Evolutionary conservation across 2,888 invertebrate species (phyloP), one percentile per base, ranked within the genome.

Genomic region (Deilephila porcellus): DNA sequence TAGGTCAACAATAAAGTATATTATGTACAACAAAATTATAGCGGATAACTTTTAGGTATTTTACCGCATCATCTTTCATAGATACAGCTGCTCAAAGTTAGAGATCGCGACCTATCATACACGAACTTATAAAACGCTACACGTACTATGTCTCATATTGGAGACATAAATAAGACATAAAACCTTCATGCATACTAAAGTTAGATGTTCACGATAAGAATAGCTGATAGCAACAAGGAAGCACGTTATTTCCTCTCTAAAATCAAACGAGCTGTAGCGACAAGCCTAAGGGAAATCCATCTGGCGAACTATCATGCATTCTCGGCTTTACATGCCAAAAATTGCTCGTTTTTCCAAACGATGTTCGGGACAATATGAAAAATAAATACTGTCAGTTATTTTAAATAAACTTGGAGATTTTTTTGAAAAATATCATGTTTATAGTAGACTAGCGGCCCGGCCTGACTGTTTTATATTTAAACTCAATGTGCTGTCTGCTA

Each of bases 221-320:
- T 25, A 67, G 67, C 67, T 67, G 52, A 67, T 67, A 67, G 52
- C 25, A 25, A 64, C 37, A 64, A 64, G 20, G 37, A 64, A 37
- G 52, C 67, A 45, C 29, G 52, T 67, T 67, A 67, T 67, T 67
- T 67, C 67, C 67, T 37, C 60, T 71, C 60, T 71, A 60, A 60
- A 60, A 71, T 60, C 59, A 71, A 71, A 71, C 71, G 71, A 71
- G 60, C 60, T 71, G 60, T 71, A 52, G 60, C 37, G 25, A 19
- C 25, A 71, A 37, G 59, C 71, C 25, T 17, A 37, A 45, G 71
- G 71, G 60, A 71, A 71, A 71, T 71, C 45, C 60, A 71, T 45
- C 60, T 60, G 19, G 60, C 34, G 45, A 45, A 60, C 19, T 20
- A 37, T 60, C 71, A 60, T 45, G 14, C 60, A 60, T 45, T 25